Evolutionary conservation across 2,113 vertebrate genomes (phyloP), one percentile per base, ranked within the genome.

Genomic region (Caretta caretta): DNA sequence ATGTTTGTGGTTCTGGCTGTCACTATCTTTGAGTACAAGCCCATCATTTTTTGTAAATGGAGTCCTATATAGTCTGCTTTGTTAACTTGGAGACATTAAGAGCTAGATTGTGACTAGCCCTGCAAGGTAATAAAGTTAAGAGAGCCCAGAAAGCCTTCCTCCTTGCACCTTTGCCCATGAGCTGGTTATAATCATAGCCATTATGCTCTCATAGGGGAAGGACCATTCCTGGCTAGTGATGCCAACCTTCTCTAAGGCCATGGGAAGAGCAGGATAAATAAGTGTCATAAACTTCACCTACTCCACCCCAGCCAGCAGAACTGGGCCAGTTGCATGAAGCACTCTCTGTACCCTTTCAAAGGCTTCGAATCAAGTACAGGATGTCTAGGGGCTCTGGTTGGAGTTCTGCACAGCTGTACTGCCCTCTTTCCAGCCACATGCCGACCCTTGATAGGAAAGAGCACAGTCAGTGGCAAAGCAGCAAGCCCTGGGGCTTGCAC

Each of bases 391-490:
- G 88, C 87, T 97, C 84, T 69, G 78, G 88, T 69, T 88, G 85
- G 75, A 97, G 96, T 97, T 96, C 75, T 94, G 94, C 97, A 93
- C n/a, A 96, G 96, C 89, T 95, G 94, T 94, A 93, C 93, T 90
- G 95, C 93, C 85, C 90, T 57, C 56, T 57, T 57, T 96, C 50
- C 89, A 95, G 95, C 92, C 93, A 92, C 4, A 54, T 5, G 42
- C 38, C 38, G 93, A 76, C 48, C 84, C 92, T 92, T 38, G 82
- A 96, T 25, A 12, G 27, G 65, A 76, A 97, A 95, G 94, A 90
- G 57, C 87, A 54, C 50, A 96, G 94, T 96, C 95, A 97, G 94
- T 95, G 96, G 29, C 84, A 90, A 93, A 92, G 82, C 57, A 56
- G 59, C 53, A 54, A 94, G 86, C 57, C 79, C 48, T 89, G 80